These are phyloP conservation scores for Stigmatopora nigra DNA, from an alignment of 2,113 vertebrate species.

Conservation along the genomic window DNA sequence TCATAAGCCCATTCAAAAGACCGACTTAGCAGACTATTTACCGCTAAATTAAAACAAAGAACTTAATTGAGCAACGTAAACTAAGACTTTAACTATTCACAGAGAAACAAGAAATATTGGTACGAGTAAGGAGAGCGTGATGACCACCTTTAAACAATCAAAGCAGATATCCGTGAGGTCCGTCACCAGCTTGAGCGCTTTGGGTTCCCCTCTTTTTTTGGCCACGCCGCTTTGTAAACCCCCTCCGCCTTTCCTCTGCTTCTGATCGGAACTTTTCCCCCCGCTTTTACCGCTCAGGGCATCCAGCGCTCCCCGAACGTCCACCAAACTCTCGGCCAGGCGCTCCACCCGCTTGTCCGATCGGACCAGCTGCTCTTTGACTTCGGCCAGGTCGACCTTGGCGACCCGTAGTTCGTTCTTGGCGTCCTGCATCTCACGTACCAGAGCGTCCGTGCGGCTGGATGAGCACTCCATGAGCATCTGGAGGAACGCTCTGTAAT, in stretches of 20 bases:
- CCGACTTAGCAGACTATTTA: no score
- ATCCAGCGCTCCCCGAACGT: constrained; percentile 52
- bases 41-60: neutral
- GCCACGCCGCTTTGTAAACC: constrained; percentile 32
- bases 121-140: neutral
- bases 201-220: constrained; percentile 46
- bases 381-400: constrained; percentile 47
- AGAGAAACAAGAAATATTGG: neutral
- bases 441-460: constrained; percentile 56
- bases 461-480: constrained; percentile 61
- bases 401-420: constrained; percentile 50
- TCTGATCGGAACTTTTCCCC: constrained; percentile 26
- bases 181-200: constrained; percentile 64
- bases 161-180: constrained; percentile 64
- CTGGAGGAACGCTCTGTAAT: constrained; percentile 62
- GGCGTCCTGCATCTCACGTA: constrained; percentile 65
- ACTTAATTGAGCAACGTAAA: neutral
- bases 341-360: constrained; percentile 48
- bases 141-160: constrained; percentile 60
- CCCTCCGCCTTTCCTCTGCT: constrained; percentile 37
- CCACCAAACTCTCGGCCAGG: constrained; percentile 59
- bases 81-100: neutral
- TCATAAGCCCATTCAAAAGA: no score
- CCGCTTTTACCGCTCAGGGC: constrained; percentile 32
- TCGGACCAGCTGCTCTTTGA: constrained; percentile 45